phyloP scores from a whole-genome alignment of 2,797 vertebrate species.

The Lagorchestes hirsutus region DNA sequence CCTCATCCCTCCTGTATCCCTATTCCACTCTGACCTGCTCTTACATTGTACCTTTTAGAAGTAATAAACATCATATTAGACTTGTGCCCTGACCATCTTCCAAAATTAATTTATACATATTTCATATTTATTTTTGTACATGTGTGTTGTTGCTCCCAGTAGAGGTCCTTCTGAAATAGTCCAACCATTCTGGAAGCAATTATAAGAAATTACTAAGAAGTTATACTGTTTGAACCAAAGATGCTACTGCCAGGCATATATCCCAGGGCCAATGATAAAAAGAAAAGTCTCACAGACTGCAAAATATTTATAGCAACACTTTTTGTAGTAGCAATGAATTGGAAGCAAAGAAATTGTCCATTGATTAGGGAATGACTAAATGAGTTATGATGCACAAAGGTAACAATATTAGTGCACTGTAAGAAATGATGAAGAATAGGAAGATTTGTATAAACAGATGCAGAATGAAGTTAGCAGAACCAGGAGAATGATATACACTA shows the following conservation, averaged over 20 bases:
- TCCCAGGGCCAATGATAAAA: not conserved
- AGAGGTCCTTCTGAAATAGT: not conserved
- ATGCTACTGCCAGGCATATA: not conserved
- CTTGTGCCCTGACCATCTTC: not conserved
- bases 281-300: not conserved
- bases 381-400: not conserved
- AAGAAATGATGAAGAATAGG: not conserved
- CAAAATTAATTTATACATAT: not conserved
- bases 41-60: not conserved
- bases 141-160: not conserved
- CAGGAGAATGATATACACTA: not conserved
- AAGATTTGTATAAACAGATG: not conserved
- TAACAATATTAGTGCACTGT: not conserved
- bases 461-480: not conserved
- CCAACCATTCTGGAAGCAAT: not conserved
- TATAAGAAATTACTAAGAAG: not conserved
- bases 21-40: not conserved
- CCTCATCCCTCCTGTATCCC: not conserved
- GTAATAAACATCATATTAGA: not conserved
- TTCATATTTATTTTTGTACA: not conserved
- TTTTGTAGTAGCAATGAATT: not conserved
- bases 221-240: not conserved
- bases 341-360: slow-evolving; percentile 3
- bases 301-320: slow-evolving; percentile 1
- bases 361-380: slow-evolving; percentile 15